Percentiles rank a stretch among this genome's conserved stretches.
Evolutionary conservation across 35 echinoderm and acorn worm genomes (phyloP).

Genomic region (Hemicentrotus pulcherrimus): DNA sequence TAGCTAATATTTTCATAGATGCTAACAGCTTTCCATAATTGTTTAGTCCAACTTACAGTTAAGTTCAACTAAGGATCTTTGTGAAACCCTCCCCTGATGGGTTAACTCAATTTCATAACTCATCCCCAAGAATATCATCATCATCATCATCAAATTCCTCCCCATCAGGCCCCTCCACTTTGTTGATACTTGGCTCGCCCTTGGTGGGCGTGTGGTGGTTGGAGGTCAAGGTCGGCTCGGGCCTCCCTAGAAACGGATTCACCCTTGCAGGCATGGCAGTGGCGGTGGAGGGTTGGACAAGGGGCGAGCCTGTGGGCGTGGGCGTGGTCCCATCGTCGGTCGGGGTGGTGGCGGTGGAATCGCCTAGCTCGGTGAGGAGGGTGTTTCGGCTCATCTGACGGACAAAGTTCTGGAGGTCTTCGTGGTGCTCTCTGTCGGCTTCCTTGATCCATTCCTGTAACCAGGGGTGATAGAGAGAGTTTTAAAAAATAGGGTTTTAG

Average conservation of each 20-base stretch:
- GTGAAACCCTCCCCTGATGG: too few relatives aligned
- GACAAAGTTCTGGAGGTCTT: conserved; percentile 72
- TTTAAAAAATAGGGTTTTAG: too few relatives aligned
- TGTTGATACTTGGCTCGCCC: neutral
- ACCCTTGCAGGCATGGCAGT: conserved; percentile 24
- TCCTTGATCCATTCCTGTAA: conserved; percentile 80
- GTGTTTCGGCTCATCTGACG: conserved; percentile 77
- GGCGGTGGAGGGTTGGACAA: conserved; percentile 13
- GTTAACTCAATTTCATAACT: neutral
- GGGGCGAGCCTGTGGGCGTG: conserved; percentile 4
- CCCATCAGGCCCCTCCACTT: neutral
- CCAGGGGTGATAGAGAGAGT: neutral
- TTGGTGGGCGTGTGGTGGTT: neutral
- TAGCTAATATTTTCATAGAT: too few relatives aligned
- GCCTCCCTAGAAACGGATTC: conserved; percentile 32
- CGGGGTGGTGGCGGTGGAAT: neutral
- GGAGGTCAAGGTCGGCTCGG: neutral
- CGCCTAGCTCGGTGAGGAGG: conserved; percentile 36
- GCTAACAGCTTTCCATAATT: too few relatives aligned
- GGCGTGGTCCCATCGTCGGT: neutral
- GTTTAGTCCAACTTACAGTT: too few relatives aligned
- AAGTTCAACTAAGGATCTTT: too few relatives aligned
- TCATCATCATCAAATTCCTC: neutral
- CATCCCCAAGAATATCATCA: conserved; percentile 2
- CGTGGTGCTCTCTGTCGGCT: conserved; percentile 55